Base-by-base conservation (phyloP, 2,797 vertebrate species). In the Pteronotus mesoamericanus region DNA sequence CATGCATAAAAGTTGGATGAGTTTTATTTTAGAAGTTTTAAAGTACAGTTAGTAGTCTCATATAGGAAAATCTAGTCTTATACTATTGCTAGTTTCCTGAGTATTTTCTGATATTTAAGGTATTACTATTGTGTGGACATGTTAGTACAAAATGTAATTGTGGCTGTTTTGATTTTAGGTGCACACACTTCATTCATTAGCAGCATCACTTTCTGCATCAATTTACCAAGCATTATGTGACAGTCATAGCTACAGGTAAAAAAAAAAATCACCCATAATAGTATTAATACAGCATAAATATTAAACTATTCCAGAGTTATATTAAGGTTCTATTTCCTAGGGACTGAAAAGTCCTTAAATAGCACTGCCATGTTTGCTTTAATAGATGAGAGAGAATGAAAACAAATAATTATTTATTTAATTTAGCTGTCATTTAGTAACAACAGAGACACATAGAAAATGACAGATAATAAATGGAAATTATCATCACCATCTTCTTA, bases 241-340 rank as follows among this genome's bases (percentile, higher is more conserved):
- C 99, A 99, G 99, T 98, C 99, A 99, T 97, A 99, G 99, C 98
- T 99, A 99, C 99, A 99, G 99, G 99, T 99, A 99, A 98, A 97
- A 96, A 37, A 75, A 75, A 94, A 94, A 92, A 66, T 3, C 19
- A 61, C 53, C 93, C 85, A 1, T 80, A 71, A 57, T 90, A 77
- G 68, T 69, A 64, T 84, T 86, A 92, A 84, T 69, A 86, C 15
- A 94, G n/a, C 59, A 94, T 64, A 78, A 69, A 32, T 46, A 86
- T 72, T 69, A 55, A 94, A 53, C 37, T 89, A 6, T 88, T 89
- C 12, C 24, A 71, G 39, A 84, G 14, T 92, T 90, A 57, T 59
- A 78, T 94, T 93, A 86, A 91, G 22, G 37, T 77, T 92, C 89
- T 94, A 1, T 83, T 74, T 96, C 71, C 18, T 92, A 90, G 44